Evolutionary conservation across 2,888 invertebrate species (phyloP).

Genomic region (Lasioglossum zephyrum): DNA sequence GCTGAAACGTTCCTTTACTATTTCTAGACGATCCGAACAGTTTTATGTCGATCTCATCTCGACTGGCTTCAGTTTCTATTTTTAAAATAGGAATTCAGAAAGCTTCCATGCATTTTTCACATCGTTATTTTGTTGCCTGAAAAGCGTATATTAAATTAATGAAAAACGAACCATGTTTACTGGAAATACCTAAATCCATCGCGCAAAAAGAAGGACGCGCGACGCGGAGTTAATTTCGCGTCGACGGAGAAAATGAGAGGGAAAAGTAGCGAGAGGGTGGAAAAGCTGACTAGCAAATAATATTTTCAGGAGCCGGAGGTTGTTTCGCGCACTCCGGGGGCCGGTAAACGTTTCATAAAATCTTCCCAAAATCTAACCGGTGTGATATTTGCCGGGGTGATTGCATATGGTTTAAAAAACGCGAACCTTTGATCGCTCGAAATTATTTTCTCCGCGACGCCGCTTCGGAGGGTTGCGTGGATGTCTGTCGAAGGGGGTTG

Average conservation of each 20-base stretch:
- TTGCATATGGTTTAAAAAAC: constrained; percentile 30
- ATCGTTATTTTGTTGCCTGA: neutral
- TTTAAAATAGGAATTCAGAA: neutral
- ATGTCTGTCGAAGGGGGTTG: neutral
- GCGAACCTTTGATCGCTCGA: constrained; percentile 21
- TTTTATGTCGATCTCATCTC: neutral
- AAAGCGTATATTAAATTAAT: neutral
- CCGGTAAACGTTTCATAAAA: constrained; percentile 34
- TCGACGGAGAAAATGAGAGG: neutral
- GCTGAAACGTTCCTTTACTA: neutral
- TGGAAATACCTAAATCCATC: neutral
- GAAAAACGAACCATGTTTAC: neutral
- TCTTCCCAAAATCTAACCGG: constrained; percentile 19
- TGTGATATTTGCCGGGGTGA: constrained; percentile 17
- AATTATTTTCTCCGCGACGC: constrained; percentile 26
- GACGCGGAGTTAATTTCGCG: constrained; percentile 17
- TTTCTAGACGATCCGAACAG: neutral
- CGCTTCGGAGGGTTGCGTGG: neutral
- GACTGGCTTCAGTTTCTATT: neutral
- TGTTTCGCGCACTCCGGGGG: neutral
- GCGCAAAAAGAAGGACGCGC: neutral
- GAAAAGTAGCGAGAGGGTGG: neutral
- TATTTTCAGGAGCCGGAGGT: constrained; percentile 15
- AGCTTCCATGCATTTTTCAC: no score
- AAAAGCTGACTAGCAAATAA: neutral